Evolutionary conservation across 2,113 vertebrate genomes (phyloP), one percentile per base, ranked within the genome.

Genomic region (Furnarius figulus): DNA sequence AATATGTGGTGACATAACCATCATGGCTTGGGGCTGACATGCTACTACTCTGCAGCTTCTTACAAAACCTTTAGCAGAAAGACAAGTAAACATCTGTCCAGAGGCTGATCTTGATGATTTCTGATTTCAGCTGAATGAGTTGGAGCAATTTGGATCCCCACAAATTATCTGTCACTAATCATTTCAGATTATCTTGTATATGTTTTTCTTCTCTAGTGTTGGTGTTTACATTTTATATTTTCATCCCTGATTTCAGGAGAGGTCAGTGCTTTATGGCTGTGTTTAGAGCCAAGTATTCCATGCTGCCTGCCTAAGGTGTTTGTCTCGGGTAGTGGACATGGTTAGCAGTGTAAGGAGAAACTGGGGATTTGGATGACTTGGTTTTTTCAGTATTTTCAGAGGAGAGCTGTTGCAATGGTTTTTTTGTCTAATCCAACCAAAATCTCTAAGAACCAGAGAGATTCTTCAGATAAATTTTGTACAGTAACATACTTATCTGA

Each of bases 271-370:
- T 53, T 53, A 10, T 62, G 5, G 7, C 25, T 67, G 17, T 50
- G 11, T 62, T 85, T 46, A 44, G 37, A 73, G 33, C 5, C 23
- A 58, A 30, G 20, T 33, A 14, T 35, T 58, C 39, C 37, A 15
- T 2, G 0, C 53, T 49, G 52, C 12, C 14, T 23, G 12, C n/a
- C 24, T 23, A 10, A 10, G 8, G 35, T 49, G 5, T 39, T 61
- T 39, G 6, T 50, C 18, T 53, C 2, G 1, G n/a, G 18, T 5
- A 72, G 25, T 10, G 8, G 5, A 70, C 3, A 1, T 20, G 25
- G 7, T 24, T 66, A 70, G n/a, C 5, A 6, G 5, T 58, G 12
- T n/a, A 63, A 73, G 24, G 40, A 52, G 24, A 56, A 76, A 35
- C 3, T 23, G 4, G 28, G 15, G 13, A 30, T 80, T 71, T 56